phyloP scores from a whole-genome alignment of 2,113 vertebrate species.

The Hydrochoerus hydrochaeris region DNA sequence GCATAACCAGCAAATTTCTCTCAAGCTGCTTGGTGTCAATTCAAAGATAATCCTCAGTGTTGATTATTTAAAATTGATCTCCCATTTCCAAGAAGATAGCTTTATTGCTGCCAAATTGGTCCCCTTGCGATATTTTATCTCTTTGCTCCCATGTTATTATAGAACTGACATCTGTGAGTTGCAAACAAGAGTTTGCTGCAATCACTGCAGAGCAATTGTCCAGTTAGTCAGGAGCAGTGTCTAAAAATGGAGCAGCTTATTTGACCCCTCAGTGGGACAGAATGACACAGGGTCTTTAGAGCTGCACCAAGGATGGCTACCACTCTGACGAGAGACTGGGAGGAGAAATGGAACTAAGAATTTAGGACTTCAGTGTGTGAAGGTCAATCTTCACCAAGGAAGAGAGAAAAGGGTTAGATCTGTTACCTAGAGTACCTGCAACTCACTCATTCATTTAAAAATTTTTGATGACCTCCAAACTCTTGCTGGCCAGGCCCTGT shows the following conservation, averaged over 20 bases:
- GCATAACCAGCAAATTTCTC: background rate
- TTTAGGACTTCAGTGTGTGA: background rate
- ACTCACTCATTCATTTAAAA: background rate
- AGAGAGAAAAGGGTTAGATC: background rate
- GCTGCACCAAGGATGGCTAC: background rate
- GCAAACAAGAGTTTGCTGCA: background rate
- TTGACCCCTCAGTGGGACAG: background rate
- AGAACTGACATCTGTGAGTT: background rate
- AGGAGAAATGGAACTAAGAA: background rate
- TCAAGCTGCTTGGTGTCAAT: background rate
- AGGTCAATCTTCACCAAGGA: background rate
- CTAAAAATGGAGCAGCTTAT: slow-evolving; percentile 18
- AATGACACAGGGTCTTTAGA: slow-evolving; percentile 3
- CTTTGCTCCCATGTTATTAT: background rate
- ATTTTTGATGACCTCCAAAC: background rate
- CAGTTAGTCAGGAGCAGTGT: background rate
- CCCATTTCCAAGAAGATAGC: slow-evolving; percentile 1
- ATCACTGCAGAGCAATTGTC: background rate
- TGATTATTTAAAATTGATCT: slow-evolving; percentile 65
- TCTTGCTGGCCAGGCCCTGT: background rate
- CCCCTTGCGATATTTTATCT: background rate
- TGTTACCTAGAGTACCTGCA: background rate
- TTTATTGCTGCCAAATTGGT: slow-evolving; percentile 43
- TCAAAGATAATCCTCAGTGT: background rate
- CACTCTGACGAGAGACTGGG: background rate